Evolutionary conservation across 2,888 invertebrate genomes (phyloP).

Genomic region (Baronia brevicornis): DNA sequence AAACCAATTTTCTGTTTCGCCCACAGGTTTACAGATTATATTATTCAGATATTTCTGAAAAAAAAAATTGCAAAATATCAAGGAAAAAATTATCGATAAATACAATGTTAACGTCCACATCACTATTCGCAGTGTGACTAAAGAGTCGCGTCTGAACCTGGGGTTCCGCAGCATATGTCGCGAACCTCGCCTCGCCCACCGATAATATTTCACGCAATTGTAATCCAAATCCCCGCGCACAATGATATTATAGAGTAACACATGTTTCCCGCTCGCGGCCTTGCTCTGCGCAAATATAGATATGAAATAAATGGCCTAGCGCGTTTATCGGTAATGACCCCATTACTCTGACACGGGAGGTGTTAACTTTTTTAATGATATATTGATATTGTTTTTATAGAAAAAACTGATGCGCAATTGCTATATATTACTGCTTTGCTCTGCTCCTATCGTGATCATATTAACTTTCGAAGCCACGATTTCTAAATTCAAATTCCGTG

Average conservation of each 20-base stretch:
- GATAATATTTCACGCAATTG: slow-evolving; percentile 65
- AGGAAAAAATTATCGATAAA: not conserved
- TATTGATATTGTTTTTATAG: slow-evolving; percentile 15
- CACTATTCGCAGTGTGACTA: slow-evolving; percentile 18
- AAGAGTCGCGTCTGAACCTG: slow-evolving; percentile 18
- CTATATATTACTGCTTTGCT: too few species aligned
- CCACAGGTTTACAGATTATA: too few species aligned
- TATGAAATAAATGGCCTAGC: slow-evolving; percentile 54
- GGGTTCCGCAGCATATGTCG: slow-evolving; percentile 45
- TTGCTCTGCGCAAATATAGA: slow-evolving; percentile 59
- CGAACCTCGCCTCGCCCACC: slow-evolving; percentile 39
- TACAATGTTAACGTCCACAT: slow-evolving; percentile 14
- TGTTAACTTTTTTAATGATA: slow-evolving; percentile 33
- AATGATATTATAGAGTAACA: slow-evolving; percentile 60
- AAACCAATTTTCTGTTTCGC: too few species aligned
- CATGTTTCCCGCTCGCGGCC: slow-evolving; percentile 41
- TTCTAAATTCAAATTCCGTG: too few species aligned
- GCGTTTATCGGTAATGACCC: slow-evolving; percentile 55
- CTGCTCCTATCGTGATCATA: too few species aligned
- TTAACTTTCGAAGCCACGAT: too few species aligned
- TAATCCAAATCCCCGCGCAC: slow-evolving; percentile 48
- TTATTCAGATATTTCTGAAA: too few species aligned
- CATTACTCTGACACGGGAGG: slow-evolving; percentile 37
- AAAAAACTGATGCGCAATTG: too few species aligned
- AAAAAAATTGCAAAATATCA: too few species aligned